phyloP scores from a whole-genome alignment of 2,888 invertebrate species.

The Hypomecis atomaria region DNA sequence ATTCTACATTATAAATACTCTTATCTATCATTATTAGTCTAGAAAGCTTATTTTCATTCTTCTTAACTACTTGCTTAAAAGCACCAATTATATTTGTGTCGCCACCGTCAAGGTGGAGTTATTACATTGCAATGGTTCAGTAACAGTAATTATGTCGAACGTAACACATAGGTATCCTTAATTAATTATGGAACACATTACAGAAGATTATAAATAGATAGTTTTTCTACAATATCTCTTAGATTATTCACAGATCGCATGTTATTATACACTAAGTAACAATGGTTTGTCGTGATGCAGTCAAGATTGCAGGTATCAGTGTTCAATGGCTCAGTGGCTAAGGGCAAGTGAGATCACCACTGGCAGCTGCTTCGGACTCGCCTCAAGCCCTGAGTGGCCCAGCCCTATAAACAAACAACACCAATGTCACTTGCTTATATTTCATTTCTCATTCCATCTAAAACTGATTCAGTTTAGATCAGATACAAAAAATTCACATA shows the following conservation, averaged over 20 bases:
- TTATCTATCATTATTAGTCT: conserved; percentile 84
- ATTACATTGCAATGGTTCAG: conserved; percentile 85
- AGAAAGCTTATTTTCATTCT: conserved; percentile 84
- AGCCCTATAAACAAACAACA: conserved; percentile 79
- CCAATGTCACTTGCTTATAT: background rate
- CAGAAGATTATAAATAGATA: conserved; percentile 86
- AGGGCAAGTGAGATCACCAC: conserved; percentile 84
- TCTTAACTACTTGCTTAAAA: conserved; percentile 82
- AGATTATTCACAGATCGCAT: conserved; percentile 89
- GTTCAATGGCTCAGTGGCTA: conserved; percentile 81
- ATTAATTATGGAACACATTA: conserved; percentile 88
- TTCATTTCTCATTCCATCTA: background rate
- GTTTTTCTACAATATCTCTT: conserved; percentile 85
- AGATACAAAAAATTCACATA: too few relatives aligned
- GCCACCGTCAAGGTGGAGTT: conserved; percentile 86
- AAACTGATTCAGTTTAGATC: too few relatives aligned
- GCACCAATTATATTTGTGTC: conserved; percentile 85
- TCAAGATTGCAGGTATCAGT: conserved; percentile 87
- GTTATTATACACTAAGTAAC: conserved; percentile 86
- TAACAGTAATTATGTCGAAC: conserved; percentile 84
- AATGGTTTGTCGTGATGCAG: conserved; percentile 86
- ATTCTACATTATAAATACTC: conserved; percentile 85
- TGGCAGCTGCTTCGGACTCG: conserved; percentile 83
- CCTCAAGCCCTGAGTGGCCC: conserved; percentile 88
- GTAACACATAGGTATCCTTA: conserved; percentile 83